Evolutionary conservation across 2,797 vertebrate species (phyloP).

Genomic region (Crax fasciolata): DNA sequence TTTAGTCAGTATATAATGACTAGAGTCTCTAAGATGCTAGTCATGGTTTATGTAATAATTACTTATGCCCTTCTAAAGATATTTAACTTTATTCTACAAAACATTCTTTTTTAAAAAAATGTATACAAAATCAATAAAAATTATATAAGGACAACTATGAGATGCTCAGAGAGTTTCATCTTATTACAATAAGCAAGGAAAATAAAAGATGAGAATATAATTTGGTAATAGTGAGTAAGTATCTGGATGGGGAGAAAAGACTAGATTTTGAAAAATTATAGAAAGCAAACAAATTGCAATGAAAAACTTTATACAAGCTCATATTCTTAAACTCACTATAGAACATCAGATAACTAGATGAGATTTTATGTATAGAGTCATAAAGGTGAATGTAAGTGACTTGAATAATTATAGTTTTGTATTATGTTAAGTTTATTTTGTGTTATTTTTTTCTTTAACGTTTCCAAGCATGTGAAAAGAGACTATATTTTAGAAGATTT

Average conservation of each 20-base stretch:
- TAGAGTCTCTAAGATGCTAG: not conserved
- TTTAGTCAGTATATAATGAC: slow-evolving; percentile 10
- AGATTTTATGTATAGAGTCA: not conserved
- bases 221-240: not conserved
- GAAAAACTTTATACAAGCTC: not conserved
- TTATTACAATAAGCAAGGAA: not conserved
- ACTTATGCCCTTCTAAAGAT: not conserved
- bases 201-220: not conserved
- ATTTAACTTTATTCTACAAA: not conserved
- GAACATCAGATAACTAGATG: not conserved
- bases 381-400: not conserved
- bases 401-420: not conserved
- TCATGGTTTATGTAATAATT: not conserved
- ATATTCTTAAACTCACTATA: not conserved
- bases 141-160: not conserved
- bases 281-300: not conserved
- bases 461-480: not conserved
- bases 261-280: not conserved
- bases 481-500: not conserved
- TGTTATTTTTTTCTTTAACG: not conserved
- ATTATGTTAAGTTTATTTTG: not conserved
- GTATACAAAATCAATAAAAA: not conserved
- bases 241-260: not conserved
- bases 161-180: not conserved
- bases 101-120: not conserved